These are phyloP conservation scores for Melanargia galathea DNA, from an alignment of 2,888 invertebrate species.

Conservation along the genomic window DNA sequence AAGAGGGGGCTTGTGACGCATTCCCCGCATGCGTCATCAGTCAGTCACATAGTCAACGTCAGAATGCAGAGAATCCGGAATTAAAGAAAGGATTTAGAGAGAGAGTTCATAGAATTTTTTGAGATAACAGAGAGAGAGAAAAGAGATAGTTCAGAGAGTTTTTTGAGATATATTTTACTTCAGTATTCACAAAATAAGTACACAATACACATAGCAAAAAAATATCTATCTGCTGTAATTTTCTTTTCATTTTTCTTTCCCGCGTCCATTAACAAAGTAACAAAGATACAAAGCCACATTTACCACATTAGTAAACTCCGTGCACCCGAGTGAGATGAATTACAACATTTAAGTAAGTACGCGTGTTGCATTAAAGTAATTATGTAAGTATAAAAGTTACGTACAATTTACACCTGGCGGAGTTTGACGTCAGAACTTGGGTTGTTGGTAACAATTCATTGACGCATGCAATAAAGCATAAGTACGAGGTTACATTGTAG, in stretches of 20 bases:
- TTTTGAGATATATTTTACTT: too few species aligned
- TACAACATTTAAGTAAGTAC: constrained; percentile 41
- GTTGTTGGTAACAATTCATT: constrained; percentile 4
- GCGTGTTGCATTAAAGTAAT: constrained; percentile 52
- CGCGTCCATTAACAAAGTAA: constrained; percentile 23
- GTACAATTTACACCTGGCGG: constrained; percentile 47
- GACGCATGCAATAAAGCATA: constrained; percentile 15
- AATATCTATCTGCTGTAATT: too few species aligned
- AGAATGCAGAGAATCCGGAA: too few species aligned
- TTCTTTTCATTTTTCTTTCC: background rate
- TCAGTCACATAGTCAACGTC: too few species aligned
- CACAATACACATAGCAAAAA: too few species aligned
- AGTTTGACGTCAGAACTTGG: constrained; percentile 18
- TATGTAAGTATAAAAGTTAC: constrained; percentile 51
- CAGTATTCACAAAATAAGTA: too few species aligned
- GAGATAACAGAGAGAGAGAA: too few species aligned
- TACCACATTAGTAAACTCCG: constrained; percentile 19
- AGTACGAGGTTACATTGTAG: background rate
- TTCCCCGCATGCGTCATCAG: too few species aligned
- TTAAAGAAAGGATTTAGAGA: too few species aligned
- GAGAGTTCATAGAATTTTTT: too few species aligned
- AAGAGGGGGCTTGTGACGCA: too few species aligned
- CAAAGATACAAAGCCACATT: constrained; percentile 28
- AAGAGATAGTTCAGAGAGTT: too few species aligned
- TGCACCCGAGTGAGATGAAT: constrained; percentile 35